phyloP scores from a whole-genome alignment of 2,113 vertebrate genomes.

The Hylia prasina region DNA sequence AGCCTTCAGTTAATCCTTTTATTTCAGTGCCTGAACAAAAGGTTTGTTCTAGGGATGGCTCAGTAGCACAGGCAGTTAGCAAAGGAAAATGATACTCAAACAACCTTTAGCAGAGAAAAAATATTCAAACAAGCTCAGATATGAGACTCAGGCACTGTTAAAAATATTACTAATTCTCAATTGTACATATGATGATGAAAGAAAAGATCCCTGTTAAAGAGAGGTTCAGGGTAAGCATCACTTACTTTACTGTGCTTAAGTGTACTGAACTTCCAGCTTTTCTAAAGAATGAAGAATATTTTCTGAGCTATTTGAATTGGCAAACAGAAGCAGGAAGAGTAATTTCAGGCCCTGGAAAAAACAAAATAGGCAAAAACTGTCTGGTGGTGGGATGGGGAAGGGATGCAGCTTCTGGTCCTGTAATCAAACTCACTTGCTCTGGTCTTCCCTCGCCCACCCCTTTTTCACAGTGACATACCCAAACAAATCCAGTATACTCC shows the following conservation, averaged over 20 bases:
- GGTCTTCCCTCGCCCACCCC: neutral
- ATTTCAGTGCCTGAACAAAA: neutral
- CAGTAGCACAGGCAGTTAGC: neutral
- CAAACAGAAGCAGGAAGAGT: neutral
- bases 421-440: neutral
- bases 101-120: neutral
- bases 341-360: neutral
- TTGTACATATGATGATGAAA: fast-evolving
- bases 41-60: neutral
- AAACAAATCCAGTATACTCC: neutral
- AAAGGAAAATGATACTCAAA: neutral
- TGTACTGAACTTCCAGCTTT: neutral
- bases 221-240: neutral
- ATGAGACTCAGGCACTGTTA: neutral
- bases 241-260: neutral
- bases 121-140: neutral
- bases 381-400: neutral
- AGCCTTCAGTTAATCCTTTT: neutral
- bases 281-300: neutral
- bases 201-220: neutral
- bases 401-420: neutral
- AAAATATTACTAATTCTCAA: neutral
- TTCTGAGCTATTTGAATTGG: neutral
- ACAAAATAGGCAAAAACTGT: neutral
- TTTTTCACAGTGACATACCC: neutral